Evolutionary conservation across 2,888 invertebrate species (phyloP).

Genomic region (Brenthis ino): DNA sequence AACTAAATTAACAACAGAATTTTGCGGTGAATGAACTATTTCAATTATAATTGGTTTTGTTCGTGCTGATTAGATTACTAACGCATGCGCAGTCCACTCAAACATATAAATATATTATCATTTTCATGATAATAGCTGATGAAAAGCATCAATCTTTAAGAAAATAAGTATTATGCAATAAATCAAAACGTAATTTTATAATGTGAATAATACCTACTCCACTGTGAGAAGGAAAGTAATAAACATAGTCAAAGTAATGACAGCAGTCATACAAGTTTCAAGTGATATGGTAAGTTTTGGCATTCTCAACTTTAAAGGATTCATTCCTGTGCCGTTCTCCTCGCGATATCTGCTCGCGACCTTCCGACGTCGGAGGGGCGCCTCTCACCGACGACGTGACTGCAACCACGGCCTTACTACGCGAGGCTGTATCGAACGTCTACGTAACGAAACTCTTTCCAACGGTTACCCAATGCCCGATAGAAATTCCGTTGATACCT

Average conservation of each 20-base stretch:
- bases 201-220: neutral
- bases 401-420: slow-evolving; percentile 80
- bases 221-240: neutral
- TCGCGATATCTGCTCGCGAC: slow-evolving; percentile 71
- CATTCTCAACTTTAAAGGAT: slow-evolving; percentile 61
- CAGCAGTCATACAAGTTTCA: neutral
- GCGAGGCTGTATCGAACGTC: slow-evolving; percentile 81
- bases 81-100: slow-evolving; percentile 50
- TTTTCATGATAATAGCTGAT: slow-evolving; percentile 44
- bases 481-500: slow-evolving; percentile 75
- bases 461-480: slow-evolving; percentile 77
- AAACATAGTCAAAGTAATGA: neutral
- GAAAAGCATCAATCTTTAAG: slow-evolving; percentile 27
- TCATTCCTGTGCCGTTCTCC: slow-evolving; percentile 77
- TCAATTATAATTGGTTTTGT: slow-evolving; percentile 54
- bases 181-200: slow-evolving; percentile 7
- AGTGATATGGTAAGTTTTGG: neutral
- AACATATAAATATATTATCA: slow-evolving; percentile 58
- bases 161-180: slow-evolving; percentile 25
- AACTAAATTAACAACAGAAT: slow-evolving; percentile 30
- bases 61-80: slow-evolving; percentile 64
- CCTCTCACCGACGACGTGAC: slow-evolving; percentile 81
- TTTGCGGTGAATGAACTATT: slow-evolving; percentile 66
- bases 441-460: slow-evolving; percentile 81
- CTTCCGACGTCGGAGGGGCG: slow-evolving; percentile 78